phyloP scores from a whole-genome alignment of 23 tunicate species.

The Aplidium turbinatum region DNA sequence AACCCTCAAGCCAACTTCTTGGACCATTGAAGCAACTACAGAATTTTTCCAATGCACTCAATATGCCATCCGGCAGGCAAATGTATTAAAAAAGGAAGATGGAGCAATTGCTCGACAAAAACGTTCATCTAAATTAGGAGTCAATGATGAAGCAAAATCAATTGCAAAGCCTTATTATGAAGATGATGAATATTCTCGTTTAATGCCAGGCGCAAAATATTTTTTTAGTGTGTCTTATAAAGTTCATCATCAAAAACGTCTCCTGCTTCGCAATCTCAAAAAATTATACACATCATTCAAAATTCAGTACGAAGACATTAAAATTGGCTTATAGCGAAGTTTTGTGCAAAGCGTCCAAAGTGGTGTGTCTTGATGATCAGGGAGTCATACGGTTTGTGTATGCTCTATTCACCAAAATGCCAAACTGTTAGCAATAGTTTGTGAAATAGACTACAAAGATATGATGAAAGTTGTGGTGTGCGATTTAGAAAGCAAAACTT shows the following conservation, averaged over 20 bases:
- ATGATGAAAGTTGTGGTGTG: constrained; percentile 11
- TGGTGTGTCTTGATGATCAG: constrained; percentile 26
- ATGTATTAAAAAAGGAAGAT: constrained; percentile 3
- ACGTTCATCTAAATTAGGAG: constrained; percentile 1
- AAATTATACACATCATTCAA: constrained; percentile 1
- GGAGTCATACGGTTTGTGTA: constrained; percentile 19
- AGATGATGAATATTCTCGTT: constrained; percentile 24
- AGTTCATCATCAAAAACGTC: constrained; percentile 11
- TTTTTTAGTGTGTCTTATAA: background rate
- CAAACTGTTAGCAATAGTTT: background rate
- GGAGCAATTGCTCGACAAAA: constrained; percentile 2
- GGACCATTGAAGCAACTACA: constrained; percentile 15
- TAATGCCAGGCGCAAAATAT: constrained; percentile 23
- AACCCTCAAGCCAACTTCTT: constrained; percentile 10
- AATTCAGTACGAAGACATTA: background rate
- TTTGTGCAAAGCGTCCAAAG: constrained; percentile 13
- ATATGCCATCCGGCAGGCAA: background rate
- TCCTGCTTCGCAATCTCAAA: constrained; percentile 24
- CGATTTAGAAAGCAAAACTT: constrained; percentile 12
- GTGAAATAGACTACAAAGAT: constrained; percentile 5
- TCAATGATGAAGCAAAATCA: constrained; percentile 1
- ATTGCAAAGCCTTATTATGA: constrained; percentile 1
- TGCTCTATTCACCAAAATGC: constrained; percentile 4
- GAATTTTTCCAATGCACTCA: constrained; percentile 4
- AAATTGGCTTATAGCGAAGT: constrained; percentile 9